Base-by-base conservation (phyloP, 2,113 vertebrate species). In the Halichoeres trimaculatus region DNA sequence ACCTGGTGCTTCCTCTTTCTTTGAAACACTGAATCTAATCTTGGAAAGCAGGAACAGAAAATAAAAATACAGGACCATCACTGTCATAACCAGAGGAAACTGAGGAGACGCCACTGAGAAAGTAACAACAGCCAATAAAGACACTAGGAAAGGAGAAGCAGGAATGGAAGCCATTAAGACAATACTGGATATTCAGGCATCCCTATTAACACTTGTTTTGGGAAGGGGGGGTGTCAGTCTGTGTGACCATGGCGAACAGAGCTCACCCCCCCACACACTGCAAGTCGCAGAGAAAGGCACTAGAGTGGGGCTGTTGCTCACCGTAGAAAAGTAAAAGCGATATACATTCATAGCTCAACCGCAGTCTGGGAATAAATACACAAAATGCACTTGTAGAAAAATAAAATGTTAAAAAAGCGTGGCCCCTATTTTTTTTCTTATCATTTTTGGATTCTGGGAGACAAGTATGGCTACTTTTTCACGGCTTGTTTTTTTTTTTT, bases 201-300 rank as follows among this genome's bases (percentile, higher is more conserved):
- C 70, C 83, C 76, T 83, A 73, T 84, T 80, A 87, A 93, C 88
- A 90, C 88, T 90, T 70, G 70, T 67, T 75, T 55, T 55, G 51
- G 23, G 7, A 30, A 30, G 30, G 22, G 57, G n/a, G 50, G 36
- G 70, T 56, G 71, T 81, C 62, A 70, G 76, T 86, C 81, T 76
- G 87, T 70, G 67, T 77, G 86, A 76, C 78, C 76, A 79, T 65
- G 73, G 78, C 87, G 82, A 74, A 86, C 80, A 87, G 80, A 85
- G 70, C 53, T 8, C 60, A 70, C 73, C 51, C 73, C 64, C 81
- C 85, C 80, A 63, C 76, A 78, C 77, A 83, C 84, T 89, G 89
- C 88, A 76, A 79, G 80, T 85, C 20, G 85, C 90, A 90, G 87
- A 88, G 92, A 91, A 95, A 95, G 94, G 94, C 94, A 95, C 93